Conservation (phyloP, 2,113 vertebrate species). For the Xiphophorus hellerii region DNA sequence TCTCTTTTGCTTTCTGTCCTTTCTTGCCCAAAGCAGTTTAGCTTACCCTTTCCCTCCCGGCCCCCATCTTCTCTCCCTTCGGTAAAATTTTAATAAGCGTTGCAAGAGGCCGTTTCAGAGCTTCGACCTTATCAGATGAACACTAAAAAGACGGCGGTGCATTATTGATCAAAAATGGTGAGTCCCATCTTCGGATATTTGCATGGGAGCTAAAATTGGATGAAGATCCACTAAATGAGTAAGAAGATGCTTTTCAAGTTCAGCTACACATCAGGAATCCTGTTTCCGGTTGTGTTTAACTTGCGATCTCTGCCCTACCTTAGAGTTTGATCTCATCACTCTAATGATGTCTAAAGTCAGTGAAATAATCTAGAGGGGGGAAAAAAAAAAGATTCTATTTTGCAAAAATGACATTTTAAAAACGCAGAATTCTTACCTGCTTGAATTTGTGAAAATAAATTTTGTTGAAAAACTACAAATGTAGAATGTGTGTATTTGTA, state of each 20-base stretch:
- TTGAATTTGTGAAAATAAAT: no score
- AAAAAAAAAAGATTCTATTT: no score
- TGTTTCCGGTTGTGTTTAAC: neutral
- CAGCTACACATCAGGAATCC: slow-evolving; percentile 16
- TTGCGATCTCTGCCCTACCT: slow-evolving; percentile 22
- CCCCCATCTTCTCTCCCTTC: slow-evolving; percentile 1
- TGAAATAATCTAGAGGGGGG: no score
- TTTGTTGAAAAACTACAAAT: no score
- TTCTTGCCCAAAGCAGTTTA: slow-evolving; percentile 22
- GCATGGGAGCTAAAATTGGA: neutral
- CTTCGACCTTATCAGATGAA: slow-evolving; percentile 31
- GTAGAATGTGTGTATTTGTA: no score
- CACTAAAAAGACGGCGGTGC: slow-evolving; percentile 2
- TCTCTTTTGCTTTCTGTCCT: slow-evolving; percentile 11
- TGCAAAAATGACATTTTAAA: no score
- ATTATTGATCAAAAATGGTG: slow-evolving; percentile 37
- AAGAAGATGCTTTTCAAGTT: neutral
- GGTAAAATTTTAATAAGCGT: slow-evolving; percentile 21
- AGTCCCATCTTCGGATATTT: slow-evolving; percentile 7
- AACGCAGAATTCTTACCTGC: no score
- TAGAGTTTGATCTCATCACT: slow-evolving; percentile 39
- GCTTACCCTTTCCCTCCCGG: neutral
- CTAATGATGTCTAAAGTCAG: slow-evolving; percentile 6
- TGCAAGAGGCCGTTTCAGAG: slow-evolving; percentile 17
- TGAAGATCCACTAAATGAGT: slow-evolving; percentile 11